Base-by-base conservation (phyloP, 2,113 vertebrate species). In the Argyrosomus japonicus region DNA sequence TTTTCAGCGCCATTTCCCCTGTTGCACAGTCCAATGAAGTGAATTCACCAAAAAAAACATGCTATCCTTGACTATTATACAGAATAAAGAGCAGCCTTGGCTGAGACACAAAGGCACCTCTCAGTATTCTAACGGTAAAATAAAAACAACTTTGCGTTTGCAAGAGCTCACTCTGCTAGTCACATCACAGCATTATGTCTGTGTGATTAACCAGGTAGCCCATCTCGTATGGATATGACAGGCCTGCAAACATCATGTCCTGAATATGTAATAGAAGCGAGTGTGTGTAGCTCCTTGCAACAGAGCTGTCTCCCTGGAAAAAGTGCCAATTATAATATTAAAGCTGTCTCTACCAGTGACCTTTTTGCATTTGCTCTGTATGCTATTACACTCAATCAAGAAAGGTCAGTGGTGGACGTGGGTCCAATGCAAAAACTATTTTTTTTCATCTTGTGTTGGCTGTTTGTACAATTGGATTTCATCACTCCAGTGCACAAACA, bases 341-440 rank as follows among this genome's bases (percentile, higher is more conserved):
- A 95, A 90, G 84, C 82, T 90, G 93, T 94, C 94, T 95, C 90
- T 92, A 88, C 87, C 85, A 86, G 84, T 95, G 94, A 96, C 96
- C 95, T 96, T 96, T 95, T 93, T 95, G 91, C 90, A 93, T 94
- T 95, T 95, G 91, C 93, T 95, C 93, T 90, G 91, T 88, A 43
- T 88, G 83, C 93, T 93, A 93, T 94, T 95, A 95, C 94, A 93
- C 93, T 95, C 95, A 95, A 94, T 95, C 94, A 94, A 82, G 92
- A 96, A 96, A 96, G 95, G 95, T 96, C 95, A 96, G 87, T 40
- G 76, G 60, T 75, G 88, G 89, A 92, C 90, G 93, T 94, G 93
- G 90, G 65, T 85, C 79, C 68, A 92, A 95, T 95, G 87, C 91
- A 88, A 89, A 92, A 92, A 86, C 74, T 62, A 29, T 57, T 75